Evolutionary conservation across 1,140 invertebrate species (phyloP).

Genomic region (Calliopsis andreniformis): DNA sequence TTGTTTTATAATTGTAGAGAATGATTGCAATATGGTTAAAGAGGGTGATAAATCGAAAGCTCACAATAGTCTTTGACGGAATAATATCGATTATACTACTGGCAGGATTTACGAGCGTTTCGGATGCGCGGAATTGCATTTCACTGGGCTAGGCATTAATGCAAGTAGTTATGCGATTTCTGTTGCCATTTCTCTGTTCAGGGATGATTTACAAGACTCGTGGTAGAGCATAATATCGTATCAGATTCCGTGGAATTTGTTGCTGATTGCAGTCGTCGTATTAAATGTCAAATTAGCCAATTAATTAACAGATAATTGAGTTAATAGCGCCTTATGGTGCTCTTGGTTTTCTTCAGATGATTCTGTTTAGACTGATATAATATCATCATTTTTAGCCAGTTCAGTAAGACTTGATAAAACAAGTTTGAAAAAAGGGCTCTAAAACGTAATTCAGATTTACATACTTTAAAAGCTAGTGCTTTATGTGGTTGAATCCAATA

Average conservation of each 20-base stretch:
- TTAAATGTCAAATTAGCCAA: conserved; percentile 42
- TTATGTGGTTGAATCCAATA: not conserved
- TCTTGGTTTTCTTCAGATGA: not conserved
- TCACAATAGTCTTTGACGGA: not conserved
- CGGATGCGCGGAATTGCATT: conserved; percentile 50
- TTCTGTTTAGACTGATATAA: not conserved
- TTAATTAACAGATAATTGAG: conserved; percentile 49
- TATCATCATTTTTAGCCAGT: too few species aligned
- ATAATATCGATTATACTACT: conserved; percentile 28
- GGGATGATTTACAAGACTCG: conserved; percentile 50
- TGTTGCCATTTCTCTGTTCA: conserved; percentile 46
- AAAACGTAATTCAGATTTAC: not conserved
- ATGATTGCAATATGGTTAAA: too few species aligned
- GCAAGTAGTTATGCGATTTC: conserved; percentile 56
- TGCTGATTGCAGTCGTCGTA: conserved; percentile 31
- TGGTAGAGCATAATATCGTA: conserved; percentile 25
- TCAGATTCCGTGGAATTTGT: conserved; percentile 52
- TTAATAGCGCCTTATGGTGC: conserved; percentile 18
- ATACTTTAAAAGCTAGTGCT: not conserved
- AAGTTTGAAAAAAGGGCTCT: too few species aligned
- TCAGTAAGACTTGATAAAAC: too few species aligned
- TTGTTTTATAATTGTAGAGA: too few species aligned
- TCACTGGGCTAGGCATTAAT: conserved; percentile 14
- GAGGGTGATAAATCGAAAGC: too few species aligned
- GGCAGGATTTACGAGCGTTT: conserved; percentile 43